These are phyloP conservation scores for Spatulosminthurus flaviceps DNA, from an alignment of 2,888 invertebrate species.

Conservation along the genomic window DNA sequence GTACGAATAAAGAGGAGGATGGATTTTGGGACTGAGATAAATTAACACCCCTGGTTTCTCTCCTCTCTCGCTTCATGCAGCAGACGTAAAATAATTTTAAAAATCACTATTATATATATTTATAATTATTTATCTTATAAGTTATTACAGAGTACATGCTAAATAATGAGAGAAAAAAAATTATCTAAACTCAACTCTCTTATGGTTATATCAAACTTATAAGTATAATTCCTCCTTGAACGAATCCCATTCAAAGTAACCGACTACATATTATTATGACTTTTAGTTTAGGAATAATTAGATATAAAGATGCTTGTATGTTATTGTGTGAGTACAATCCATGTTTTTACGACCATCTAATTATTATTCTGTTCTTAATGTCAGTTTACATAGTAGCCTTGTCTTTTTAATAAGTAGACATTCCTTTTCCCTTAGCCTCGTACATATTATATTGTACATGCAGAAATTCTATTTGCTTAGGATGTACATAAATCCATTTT, in stretches of 20 bases:
- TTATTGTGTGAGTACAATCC: neutral
- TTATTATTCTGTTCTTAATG: conserved; percentile 6
- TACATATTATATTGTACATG: too few species aligned
- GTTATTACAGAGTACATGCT: too few species aligned
- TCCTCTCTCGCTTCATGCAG: neutral
- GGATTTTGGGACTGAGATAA: neutral
- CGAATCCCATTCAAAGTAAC: neutral
- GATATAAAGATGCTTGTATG: conserved; percentile 9
- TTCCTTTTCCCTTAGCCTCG: too few species aligned
- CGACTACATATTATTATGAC: too few species aligned
- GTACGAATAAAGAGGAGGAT: too few species aligned
- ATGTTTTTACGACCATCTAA: neutral
- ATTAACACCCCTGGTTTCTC: neutral
- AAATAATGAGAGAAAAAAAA: too few species aligned
- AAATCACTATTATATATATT: neutral
- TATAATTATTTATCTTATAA: neutral
- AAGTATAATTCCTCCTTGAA: neutral
- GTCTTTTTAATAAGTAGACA: too few species aligned
- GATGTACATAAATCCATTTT: too few species aligned
- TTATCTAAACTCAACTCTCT: too few species aligned
- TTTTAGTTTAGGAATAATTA: neutral
- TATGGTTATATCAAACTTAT: too few species aligned
- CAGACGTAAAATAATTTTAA: neutral
- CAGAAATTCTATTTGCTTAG: too few species aligned
- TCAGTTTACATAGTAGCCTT: neutral